phyloP scores from a whole-genome alignment of 2,888 invertebrate species.

The Camptogramma bilineatum region DNA sequence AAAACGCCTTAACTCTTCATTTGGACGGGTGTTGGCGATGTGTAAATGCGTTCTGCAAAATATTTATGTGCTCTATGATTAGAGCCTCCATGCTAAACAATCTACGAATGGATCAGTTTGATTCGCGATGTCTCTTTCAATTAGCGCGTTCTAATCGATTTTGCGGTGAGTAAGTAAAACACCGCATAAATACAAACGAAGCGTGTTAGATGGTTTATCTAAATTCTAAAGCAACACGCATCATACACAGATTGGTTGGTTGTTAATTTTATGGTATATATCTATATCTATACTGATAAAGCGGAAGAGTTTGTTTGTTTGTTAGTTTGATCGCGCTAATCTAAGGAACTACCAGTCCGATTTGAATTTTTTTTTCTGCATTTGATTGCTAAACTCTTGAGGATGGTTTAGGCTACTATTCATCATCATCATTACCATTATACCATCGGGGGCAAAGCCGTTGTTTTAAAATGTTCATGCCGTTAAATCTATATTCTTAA shows the following conservation, averaged over 20 bases:
- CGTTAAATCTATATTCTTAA: background rate
- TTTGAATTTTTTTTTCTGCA: too few relatives aligned
- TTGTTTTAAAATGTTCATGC: slow-evolving; percentile 6
- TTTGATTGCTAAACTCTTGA: too few relatives aligned
- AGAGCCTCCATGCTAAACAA: slow-evolving; percentile 57
- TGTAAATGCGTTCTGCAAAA: slow-evolving; percentile 56
- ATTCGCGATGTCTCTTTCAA: slow-evolving; percentile 49
- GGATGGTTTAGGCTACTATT: too few relatives aligned
- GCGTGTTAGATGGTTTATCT: slow-evolving; percentile 31
- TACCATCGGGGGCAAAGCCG: too few relatives aligned
- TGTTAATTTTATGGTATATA: slow-evolving; percentile 29
- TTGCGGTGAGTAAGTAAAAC: slow-evolving; percentile 37
- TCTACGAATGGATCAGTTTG: slow-evolving; percentile 55
- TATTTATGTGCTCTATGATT: slow-evolving; percentile 63
- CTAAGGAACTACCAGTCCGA: too few relatives aligned
- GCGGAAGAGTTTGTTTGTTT: too few relatives aligned
- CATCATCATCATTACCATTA: too few relatives aligned
- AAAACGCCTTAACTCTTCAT: slow-evolving; percentile 47
- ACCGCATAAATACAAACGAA: slow-evolving; percentile 25
- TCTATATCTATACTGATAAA: too few relatives aligned
- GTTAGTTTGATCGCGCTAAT: too few relatives aligned
- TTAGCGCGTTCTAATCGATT: slow-evolving; percentile 46
- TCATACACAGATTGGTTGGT: slow-evolving; percentile 33
- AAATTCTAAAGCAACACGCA: slow-evolving; percentile 22
- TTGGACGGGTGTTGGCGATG: slow-evolving; percentile 41